These are phyloP conservation scores for Vulpes ferrilata DNA, from an alignment of 2,113 vertebrate species.

Conservation along the genomic window DNA sequence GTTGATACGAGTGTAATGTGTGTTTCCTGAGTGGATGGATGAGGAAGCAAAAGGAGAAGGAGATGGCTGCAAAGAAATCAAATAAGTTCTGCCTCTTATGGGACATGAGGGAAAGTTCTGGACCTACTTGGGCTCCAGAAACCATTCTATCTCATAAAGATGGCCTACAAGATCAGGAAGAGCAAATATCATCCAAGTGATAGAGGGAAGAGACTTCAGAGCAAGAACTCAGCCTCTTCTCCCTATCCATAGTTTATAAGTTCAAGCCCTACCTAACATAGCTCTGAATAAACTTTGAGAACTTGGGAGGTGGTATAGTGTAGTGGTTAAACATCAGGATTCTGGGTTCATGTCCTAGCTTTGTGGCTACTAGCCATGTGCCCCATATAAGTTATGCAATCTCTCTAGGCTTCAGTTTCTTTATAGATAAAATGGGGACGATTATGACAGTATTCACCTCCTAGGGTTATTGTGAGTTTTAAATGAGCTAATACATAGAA, in stretches of 20 bases:
- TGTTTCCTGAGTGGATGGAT: not conserved
- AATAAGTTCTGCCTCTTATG: not conserved
- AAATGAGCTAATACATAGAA: not conserved
- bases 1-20: not conserved
- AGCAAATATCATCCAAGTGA: not conserved
- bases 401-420: constrained; percentile 9
- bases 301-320: not conserved
- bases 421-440: not conserved
- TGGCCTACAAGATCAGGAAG: not conserved
- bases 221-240: not conserved
- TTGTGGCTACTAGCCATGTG: not conserved
- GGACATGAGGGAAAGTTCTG: not conserved
- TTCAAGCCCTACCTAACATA: not conserved
- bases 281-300: not conserved
- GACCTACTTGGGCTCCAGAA: not conserved
- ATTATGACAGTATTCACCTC: not conserved
- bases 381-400: constrained; percentile 15
- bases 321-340: not conserved
- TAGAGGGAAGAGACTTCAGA: not conserved
- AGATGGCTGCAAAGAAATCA: not conserved
- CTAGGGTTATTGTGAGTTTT: not conserved
- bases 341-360: not conserved
- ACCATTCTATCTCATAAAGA: not conserved
- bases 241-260: not conserved
- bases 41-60: not conserved